Percentiles rank a stretch among this genome's conserved stretches.
phyloP scores from a whole-genome alignment of 2,888 invertebrate genomes.

The Tethea ocularis region DNA sequence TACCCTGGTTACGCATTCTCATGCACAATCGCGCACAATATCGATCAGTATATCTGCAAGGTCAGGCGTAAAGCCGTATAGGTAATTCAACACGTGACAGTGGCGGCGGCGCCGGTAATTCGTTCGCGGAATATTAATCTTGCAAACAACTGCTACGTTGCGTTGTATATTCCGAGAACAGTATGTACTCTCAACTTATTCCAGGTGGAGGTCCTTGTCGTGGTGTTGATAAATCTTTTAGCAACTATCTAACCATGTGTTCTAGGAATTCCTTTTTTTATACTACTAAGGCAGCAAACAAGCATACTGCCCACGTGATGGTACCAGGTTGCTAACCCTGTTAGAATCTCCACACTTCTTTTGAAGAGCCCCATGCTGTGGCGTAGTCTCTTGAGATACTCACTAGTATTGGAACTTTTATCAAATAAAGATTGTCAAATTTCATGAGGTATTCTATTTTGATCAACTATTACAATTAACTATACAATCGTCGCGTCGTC shows the following conservation, averaged over 20 bases:
- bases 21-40: not conserved
- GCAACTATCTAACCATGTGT: not conserved
- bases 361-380: too few relatives aligned
- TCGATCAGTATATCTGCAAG: constrained; percentile 33
- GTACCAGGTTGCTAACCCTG: too few relatives aligned
- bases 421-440: too few relatives aligned
- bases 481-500: too few relatives aligned
- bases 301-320: too few relatives aligned
- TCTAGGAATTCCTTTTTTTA: too few relatives aligned
- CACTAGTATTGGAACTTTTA: too few relatives aligned
- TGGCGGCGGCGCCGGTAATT: constrained; percentile 33
- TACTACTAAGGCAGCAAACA: too few relatives aligned
- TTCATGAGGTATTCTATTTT: too few relatives aligned
- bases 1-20: not conserved
- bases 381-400: too few relatives aligned
- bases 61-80: constrained; percentile 24
- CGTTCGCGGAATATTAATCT: constrained; percentile 14
- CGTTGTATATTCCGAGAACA: not conserved
- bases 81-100: constrained; percentile 44
- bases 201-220: not conserved
- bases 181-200: not conserved
- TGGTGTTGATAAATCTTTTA: not conserved
- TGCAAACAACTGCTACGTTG: not conserved
- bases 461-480: too few relatives aligned
- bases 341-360: too few relatives aligned